These are phyloP conservation scores for Sericinus montela DNA, from an alignment of 2,888 invertebrate species.

Conservation along the genomic window DNA sequence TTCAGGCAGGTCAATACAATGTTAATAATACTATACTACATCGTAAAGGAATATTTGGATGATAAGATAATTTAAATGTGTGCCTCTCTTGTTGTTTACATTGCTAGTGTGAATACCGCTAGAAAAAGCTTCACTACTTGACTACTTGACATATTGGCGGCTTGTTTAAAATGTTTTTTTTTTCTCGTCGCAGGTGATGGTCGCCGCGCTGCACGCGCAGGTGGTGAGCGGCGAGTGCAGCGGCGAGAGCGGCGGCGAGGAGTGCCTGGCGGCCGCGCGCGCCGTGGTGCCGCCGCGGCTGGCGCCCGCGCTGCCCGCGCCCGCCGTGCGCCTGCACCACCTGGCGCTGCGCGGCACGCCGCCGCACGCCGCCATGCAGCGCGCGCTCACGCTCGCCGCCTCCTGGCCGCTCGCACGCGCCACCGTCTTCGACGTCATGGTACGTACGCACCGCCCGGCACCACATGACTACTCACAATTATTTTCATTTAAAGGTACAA, in stretches of 20 bases:
- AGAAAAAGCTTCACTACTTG: too few species aligned
- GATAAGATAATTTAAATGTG: too few species aligned
- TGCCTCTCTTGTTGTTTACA: too few species aligned
- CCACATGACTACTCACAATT: too few species aligned
- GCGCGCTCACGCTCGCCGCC: constrained; percentile 94
- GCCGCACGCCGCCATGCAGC: constrained; percentile 92
- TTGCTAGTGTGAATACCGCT: too few species aligned
- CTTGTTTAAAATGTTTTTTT: too few species aligned
- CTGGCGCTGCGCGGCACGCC: constrained; percentile 93
- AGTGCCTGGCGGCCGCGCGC: constrained; percentile 86
- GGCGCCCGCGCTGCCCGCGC: constrained; percentile 86
- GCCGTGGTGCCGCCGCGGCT: constrained; percentile 89
- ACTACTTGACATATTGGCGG: too few species aligned
- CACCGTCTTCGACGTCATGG: constrained; percentile 96
- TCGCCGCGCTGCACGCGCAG: constrained; percentile 96
- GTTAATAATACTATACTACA: too few species aligned
- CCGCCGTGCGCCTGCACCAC: constrained; percentile 94
- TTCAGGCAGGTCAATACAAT: too few species aligned
- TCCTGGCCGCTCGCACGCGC: constrained; percentile 96
- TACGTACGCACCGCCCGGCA: constrained; percentile 61
- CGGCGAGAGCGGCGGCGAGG: constrained; percentile 82
- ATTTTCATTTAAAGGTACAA: too few species aligned
- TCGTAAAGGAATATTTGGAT: too few species aligned
- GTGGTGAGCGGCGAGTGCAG: constrained; percentile 92
- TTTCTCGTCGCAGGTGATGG: constrained; percentile 89